Evolutionary conservation across 1,140 invertebrate species (phyloP).

Genomic region (Akabosia matsudoensis): DNA sequence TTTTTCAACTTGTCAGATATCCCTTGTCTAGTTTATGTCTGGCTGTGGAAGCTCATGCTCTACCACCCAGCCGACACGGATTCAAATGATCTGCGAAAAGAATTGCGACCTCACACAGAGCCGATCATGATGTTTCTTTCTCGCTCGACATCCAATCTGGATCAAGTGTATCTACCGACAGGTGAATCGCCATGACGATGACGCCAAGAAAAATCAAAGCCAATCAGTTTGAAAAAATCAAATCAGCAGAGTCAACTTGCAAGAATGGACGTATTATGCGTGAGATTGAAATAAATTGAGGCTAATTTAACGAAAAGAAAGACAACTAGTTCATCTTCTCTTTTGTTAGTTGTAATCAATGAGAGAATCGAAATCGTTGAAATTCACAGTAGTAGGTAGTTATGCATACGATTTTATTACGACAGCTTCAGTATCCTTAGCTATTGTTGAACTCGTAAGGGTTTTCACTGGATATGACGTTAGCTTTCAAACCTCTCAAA

Average conservation of each 20-base stretch:
- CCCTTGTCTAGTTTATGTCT: not conserved
- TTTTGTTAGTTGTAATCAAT: not conserved
- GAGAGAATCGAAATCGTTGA: not conserved
- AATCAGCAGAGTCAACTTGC: not conserved
- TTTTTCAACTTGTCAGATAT: not conserved
- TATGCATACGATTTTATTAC: not conserved
- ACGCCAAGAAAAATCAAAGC: constrained; percentile 22
- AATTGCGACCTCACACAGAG: constrained; percentile 16
- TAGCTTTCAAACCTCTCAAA: not conserved
- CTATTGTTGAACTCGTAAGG: not conserved
- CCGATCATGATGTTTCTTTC: no score
- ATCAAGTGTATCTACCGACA: constrained; percentile 12
- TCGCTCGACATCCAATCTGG: not conserved
- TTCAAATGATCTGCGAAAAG: not conserved
- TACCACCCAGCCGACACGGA: no score
- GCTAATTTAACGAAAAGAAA: constrained; percentile 22
- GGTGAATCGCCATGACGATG: not conserved
- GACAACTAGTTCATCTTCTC: constrained; percentile 16
- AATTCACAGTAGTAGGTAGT: not conserved
- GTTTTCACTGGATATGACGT: not conserved
- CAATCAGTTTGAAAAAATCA: no score
- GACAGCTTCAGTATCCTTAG: not conserved
- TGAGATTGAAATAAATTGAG: constrained; percentile 21
- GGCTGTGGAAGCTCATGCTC: not conserved
- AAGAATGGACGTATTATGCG: not conserved